phyloP scores from a whole-genome alignment of 2,888 invertebrate genomes.

The Trissolcus japonicus region DNA sequence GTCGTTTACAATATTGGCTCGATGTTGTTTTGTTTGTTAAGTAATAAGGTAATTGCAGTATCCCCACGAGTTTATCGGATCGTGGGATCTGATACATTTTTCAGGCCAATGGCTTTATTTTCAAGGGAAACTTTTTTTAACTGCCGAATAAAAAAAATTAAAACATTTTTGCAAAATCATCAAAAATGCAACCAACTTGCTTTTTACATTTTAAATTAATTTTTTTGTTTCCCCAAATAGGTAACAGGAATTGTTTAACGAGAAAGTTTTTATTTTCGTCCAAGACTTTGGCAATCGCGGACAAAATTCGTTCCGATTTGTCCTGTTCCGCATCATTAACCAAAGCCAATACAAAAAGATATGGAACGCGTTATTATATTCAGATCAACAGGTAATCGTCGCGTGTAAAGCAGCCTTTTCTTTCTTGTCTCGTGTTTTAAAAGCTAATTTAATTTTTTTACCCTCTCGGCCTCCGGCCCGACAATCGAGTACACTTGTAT shows the following conservation, averaged over 20 bases:
- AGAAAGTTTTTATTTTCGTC: no score
- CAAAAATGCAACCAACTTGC: no score
- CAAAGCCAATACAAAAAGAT: constrained; percentile 18
- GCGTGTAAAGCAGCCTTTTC: constrained; percentile 23
- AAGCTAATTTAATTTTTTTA: constrained; percentile 31
- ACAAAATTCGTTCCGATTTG: constrained; percentile 13
- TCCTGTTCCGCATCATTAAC: constrained; percentile 25
- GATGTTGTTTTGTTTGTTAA: constrained; percentile 22
- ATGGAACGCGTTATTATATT: constrained; percentile 30
- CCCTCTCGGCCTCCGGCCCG: constrained; percentile 4
- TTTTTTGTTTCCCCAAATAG: not conserved
- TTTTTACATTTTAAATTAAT: no score
- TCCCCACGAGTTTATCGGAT: constrained; percentile 9
- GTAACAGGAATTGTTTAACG: no score
- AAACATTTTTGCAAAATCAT: no score
- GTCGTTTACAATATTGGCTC: constrained; percentile 19
- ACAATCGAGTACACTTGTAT: constrained; percentile 38
- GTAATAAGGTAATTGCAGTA: constrained; percentile 25
- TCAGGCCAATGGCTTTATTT: no score
- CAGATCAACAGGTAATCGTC: constrained; percentile 43
- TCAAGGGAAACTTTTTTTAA: no score
- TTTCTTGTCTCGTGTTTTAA: constrained; percentile 35
- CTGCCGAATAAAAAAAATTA: no score
- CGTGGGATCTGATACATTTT: not conserved
- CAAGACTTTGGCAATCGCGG: not conserved